Evolutionary conservation across 2,797 vertebrate species (phyloP).

Genomic region (Florisuga fusca): DNA sequence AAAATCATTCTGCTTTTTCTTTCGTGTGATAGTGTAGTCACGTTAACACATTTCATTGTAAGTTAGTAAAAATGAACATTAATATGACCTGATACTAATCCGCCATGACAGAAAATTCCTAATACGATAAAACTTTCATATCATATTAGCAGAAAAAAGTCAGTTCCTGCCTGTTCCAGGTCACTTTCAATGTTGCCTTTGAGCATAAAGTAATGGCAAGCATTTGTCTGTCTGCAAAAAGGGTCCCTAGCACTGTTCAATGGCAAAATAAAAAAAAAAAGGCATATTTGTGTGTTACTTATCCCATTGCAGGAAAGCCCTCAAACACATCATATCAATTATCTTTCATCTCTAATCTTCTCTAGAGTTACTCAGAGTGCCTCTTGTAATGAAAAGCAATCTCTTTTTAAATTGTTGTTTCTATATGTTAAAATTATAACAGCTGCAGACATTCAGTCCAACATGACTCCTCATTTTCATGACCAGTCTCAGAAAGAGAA

Average conservation of each 20-base stretch:
- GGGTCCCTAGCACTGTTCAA: not conserved
- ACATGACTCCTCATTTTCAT: not conserved
- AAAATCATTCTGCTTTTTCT: slow-evolving; percentile 29
- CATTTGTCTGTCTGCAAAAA: slow-evolving; percentile 64
- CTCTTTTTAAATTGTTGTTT: not conserved
- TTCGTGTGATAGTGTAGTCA: slow-evolving; percentile 56
- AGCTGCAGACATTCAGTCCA: not conserved
- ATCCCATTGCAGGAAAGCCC: not conserved
- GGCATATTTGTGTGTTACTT: not conserved
- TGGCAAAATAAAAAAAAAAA: slow-evolving; percentile 10
- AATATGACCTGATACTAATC: slow-evolving; percentile 76
- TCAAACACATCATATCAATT: not conserved
- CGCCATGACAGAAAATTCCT: slow-evolving; percentile 77
- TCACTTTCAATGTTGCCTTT: slow-evolving; percentile 72
- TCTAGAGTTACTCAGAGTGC: not conserved
- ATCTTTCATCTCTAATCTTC: not conserved
- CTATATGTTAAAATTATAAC: not conserved
- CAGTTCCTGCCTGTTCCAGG: slow-evolving; percentile 72
- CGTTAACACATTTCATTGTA: slow-evolving; percentile 77
- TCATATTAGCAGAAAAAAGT: slow-evolving; percentile 73
- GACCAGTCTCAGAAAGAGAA: not conserved
- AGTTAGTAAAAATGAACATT: slow-evolving; percentile 73
- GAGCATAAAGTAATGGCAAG: slow-evolving; percentile 54
- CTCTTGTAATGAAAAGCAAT: not conserved
- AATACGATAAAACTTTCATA: slow-evolving; percentile 81